phyloP scores from a whole-genome alignment of 2,888 invertebrate genomes.

The Drosophila cyrtoloma region DNA sequence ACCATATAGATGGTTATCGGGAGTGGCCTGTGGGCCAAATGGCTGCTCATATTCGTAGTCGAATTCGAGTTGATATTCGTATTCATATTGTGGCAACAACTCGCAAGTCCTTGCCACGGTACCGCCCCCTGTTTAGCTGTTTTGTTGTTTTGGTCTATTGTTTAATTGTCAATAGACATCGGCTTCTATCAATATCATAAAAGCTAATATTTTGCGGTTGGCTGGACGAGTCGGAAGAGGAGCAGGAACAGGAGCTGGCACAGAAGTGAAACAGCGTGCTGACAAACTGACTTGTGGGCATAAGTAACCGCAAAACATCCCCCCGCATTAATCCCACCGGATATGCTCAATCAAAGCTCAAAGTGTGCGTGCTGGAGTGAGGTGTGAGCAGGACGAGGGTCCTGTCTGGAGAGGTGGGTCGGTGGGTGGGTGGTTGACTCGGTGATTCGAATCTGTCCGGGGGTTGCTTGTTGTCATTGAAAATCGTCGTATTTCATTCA shows the following conservation, averaged over 20 bases:
- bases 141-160: constrained; percentile 58
- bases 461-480: constrained; percentile 65
- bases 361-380: constrained; percentile 68
- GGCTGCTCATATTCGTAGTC: constrained; percentile 18
- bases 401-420: constrained; percentile 10
- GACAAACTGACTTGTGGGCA: constrained; percentile 61
- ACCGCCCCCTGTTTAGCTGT: constrained; percentile 38
- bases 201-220: constrained; percentile 83
- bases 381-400: constrained; percentile 51
- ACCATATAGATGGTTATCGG: constrained; percentile 47
- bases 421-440: constrained; percentile 4
- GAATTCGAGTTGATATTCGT: constrained; percentile 16
- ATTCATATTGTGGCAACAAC: constrained; percentile 55
- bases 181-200: constrained; percentile 83
- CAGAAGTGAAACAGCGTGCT: constrained; percentile 4
- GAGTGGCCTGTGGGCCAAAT: constrained; percentile 30
- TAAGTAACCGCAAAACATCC: constrained; percentile 66
- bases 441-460: constrained; percentile 41
- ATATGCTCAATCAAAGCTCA: constrained; percentile 84
- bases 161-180: constrained; percentile 84
- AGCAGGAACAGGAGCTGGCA: not conserved
- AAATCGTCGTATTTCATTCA: constrained; percentile 82
- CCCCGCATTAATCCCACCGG: constrained; percentile 83
- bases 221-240: constrained; percentile 56
- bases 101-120: constrained; percentile 45